Base-by-base conservation (phyloP, 2,888 invertebrate species). In the Fabriciana adippe region DNA sequence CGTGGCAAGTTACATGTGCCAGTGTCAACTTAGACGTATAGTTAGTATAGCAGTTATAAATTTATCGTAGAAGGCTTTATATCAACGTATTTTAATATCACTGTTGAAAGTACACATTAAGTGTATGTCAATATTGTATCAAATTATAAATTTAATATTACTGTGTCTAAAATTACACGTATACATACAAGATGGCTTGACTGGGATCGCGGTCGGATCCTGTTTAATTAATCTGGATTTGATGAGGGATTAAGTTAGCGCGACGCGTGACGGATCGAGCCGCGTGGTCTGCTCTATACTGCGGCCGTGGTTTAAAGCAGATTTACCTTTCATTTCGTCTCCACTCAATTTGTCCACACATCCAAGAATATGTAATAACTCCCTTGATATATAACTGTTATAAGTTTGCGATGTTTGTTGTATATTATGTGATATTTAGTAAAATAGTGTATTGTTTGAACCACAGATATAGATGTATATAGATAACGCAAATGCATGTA, bases 211-310 rank as follows among this genome's bases (percentile, higher is more conserved):
- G 76, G 77, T 78, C 69, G 73, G 72, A 70, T 74, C 73, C 69
- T 73, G 78, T 78, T 77, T 77, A 78, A 92, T 92, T 92, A 90
- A 90, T 92, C 90, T 89, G 90, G 89, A 89, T 91, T 89, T 92
- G 90, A 91, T 90, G 89, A 88, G 87, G 88, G 90, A 89, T 90
- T 90, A 90, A 85, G 90, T 86, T 86, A 74, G 84, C 80, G 86
- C 86, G 86, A 84, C 87, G 88, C 88, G 89, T 90, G 89, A 90
- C 88, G 89, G 89, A 90, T 90, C 85, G 89, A 81, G 87, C 84
- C 55, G 59, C 53, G 61, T 71, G 68, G 45, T 67, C 69, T 61
- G 45, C 71, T 72, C 71, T 65, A 53, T 61, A 53, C 61, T 51
- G 51, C n/a, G n/a, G 50, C 14, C 50, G 50, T 79, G 71, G 71